Base-by-base conservation (phyloP, 2,797 vertebrate genomes). In the Molothrus ater region DNA sequence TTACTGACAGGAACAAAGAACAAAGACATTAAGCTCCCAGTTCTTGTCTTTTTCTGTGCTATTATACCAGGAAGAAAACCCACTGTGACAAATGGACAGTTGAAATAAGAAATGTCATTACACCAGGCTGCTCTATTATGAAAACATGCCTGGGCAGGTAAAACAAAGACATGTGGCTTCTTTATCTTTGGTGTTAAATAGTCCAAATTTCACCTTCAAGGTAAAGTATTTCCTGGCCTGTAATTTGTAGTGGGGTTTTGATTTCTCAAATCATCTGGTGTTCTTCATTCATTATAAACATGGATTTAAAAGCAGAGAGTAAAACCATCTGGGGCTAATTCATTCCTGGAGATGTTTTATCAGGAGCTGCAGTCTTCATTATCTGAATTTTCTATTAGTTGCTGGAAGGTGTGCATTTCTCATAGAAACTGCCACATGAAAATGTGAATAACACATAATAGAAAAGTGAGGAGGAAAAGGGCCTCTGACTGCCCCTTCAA, bases 321-420 rank as follows among this genome's bases (percentile, higher is more conserved):
- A 86, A 83, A 75, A 51, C 38, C 80, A 32, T 59, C 81, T 64
- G 68, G 56, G 48, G 60, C 71, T 93, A 80, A 93, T 87, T 95
- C 40, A 43, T 91, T 88, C 71, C 69, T 78, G 28, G n/a, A 80
- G 42, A 90, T 42, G 54, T 95, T 96, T 96, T 86, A 85, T 86
- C 70, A 50, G 45, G 32, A 93, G 36, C 56, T 84, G 85, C 60
- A 92, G 90, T 90, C 66, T 93, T 91, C 88, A 88, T 96, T 95
- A 92, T 86, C 83, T 93, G 91, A 36, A 68, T 94, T 92, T 95
- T 90, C 90, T 84, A 14, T 81, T 91, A 80, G 83, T 82, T 90
- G 86, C 91, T 96, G 91, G 93, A 94, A 96, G 90, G 71, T 90
- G 74, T 68, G 71, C 64, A 59, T 93, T 95, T 88, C 91, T 96